phyloP scores from a whole-genome alignment of 2,797 vertebrate genomes.

The Sebastes kiyomatsui region DNA sequence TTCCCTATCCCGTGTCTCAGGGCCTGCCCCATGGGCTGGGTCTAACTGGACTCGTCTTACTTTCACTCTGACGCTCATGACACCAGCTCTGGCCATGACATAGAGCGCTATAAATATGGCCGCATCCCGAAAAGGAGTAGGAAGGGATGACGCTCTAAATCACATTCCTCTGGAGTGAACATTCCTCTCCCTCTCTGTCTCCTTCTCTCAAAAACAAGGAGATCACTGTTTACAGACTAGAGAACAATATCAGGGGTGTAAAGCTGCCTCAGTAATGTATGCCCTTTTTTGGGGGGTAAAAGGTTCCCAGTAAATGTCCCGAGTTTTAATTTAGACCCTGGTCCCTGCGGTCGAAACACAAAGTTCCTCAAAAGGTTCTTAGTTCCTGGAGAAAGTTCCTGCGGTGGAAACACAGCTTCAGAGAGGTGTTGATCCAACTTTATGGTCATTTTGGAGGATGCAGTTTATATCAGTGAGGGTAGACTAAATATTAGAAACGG shows the following conservation, averaged over 20 bases:
- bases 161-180: slow-evolving; percentile 71
- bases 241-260: not conserved
- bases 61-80: slow-evolving; percentile 49
- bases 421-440: not conserved
- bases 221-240: slow-evolving; percentile 43
- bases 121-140: slow-evolving; percentile 71
- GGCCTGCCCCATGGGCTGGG: slow-evolving; percentile 51
- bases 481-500: not conserved
- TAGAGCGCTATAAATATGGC: slow-evolving; percentile 80
- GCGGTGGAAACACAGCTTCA: not conserved
- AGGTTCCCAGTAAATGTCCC: too few species aligned
- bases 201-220: slow-evolving; percentile 46
- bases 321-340: too few species aligned
- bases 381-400: too few species aligned
- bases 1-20: slow-evolving; percentile 29
- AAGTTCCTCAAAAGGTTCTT: too few species aligned
- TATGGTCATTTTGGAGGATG: not conserved
- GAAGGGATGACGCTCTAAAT: slow-evolving; percentile 46
- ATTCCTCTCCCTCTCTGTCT: slow-evolving; percentile 43
- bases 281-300: too few species aligned
- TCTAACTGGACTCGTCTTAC: slow-evolving; percentile 45
- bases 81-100: slow-evolving; percentile 59
- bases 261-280: slow-evolving; percentile 4
- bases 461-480: not conserved
- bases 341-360: not conserved